Evolutionary conservation across 2,113 vertebrate species (phyloP), one percentile per base, ranked within the genome.

Genomic region (Sebastes schlegelii): DNA sequence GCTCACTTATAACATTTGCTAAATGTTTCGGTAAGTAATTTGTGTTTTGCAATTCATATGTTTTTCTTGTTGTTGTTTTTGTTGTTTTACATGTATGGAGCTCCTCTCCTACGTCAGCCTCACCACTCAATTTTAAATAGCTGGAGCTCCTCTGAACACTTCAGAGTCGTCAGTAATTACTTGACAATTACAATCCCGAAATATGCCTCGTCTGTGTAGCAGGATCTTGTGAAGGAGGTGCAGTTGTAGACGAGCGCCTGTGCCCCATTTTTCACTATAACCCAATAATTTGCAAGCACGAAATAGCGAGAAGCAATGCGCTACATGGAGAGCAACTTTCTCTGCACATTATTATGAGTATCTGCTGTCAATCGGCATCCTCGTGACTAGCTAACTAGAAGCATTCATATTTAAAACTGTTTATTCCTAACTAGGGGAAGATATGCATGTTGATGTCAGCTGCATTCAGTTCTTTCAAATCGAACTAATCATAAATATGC

Each of bases 401-500:
- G 48, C 73, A 75, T 90, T 74, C 77, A 81, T 83, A 73, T 79
- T 68, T 57, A 79, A 61, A 58, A 58, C n/a, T 58, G 40, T 82
- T 48, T 77, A 72, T 80, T 79, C 40, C 75, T 63, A 58, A 70
- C 65, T 72, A 58, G 23, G 17, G 76, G 46, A 46, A 83, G 77
- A 79, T 76, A 74, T 66, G 80, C 66, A 70, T 26, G 70, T 65
- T 70, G 42, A 68, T 74, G 79, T 76, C 23, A 62, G 70, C 65
- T 45, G 17, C 62, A 21, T 42, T 79, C 14, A 52, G 6, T 43
- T 73, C 67, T 67, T 66, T 70, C 72, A 80, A 70, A 79, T 88
- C 79, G 83, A 81, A 78, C 65, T 58, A 58, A 79, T 69, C 67
- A 84, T 84, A 74, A 89, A 88, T 84, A 88, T 77, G 78, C 69